phyloP scores from a whole-genome alignment of 2,113 vertebrate genomes.

The Hymenochirus boettgeri region DNA sequence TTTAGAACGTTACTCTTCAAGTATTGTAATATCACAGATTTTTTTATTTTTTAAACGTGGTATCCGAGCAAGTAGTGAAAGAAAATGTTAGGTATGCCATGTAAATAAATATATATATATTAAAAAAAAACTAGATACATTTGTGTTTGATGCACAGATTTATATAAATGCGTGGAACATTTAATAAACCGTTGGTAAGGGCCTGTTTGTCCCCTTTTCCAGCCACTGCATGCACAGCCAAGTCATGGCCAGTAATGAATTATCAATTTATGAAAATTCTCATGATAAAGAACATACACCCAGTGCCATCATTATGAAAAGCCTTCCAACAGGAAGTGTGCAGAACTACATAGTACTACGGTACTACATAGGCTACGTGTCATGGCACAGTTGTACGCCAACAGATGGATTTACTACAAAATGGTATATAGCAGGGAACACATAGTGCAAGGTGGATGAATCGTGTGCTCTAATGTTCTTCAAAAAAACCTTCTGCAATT shows the following conservation, averaged over 20 bases:
- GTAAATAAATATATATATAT: constrained; percentile 43
- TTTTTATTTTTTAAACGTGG: constrained; percentile 27
- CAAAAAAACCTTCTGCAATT: constrained; percentile 61
- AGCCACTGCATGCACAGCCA: constrained; percentile 73
- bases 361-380: constrained; percentile 52
- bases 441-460: constrained; percentile 44
- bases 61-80: constrained; percentile 18
- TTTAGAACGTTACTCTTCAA: constrained; percentile 59
- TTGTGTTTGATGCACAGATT: constrained; percentile 52
- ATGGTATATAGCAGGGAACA: constrained; percentile 53
- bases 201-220: constrained; percentile 47
- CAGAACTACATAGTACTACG: too few species aligned
- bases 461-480: constrained; percentile 70
- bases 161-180: constrained; percentile 62
- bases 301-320: constrained; percentile 46
- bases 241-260: constrained; percentile 61
- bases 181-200: constrained; percentile 64
- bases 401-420: constrained; percentile 68
- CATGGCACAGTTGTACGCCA: constrained; percentile 63
- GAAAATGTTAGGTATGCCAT: constrained; percentile 30
- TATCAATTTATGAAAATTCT: constrained; percentile 62
- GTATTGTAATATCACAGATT: constrained; percentile 48
- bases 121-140: constrained; percentile 56
- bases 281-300: constrained; percentile 61
- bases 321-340: constrained; percentile 44